Evolutionary conservation across 2,113 vertebrate genomes (phyloP).

Genomic region (Cottus gobio): DNA sequence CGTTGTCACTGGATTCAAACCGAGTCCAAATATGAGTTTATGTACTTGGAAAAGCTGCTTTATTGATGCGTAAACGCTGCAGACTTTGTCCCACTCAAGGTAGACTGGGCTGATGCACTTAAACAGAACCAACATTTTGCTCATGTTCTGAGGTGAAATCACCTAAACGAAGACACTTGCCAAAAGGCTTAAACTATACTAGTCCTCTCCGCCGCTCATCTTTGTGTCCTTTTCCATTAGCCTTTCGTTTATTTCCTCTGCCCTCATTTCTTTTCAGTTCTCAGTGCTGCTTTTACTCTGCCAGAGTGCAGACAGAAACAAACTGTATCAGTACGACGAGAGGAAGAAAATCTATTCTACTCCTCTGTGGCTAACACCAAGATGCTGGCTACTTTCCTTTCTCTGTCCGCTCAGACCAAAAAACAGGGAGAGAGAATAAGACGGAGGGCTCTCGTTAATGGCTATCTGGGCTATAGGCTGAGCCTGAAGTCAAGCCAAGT

Average conservation of each 20-base stretch:
- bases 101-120: conserved; percentile 28
- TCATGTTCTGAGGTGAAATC: conserved; percentile 10
- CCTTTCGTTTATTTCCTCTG: conserved; percentile 3
- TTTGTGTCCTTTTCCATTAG: not conserved
- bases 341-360: conserved; percentile 23
- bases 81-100: conserved; percentile 17
- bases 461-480: conserved; percentile 42
- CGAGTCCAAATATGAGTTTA: conserved; percentile 9
- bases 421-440: conserved; percentile 18
- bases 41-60: not conserved
- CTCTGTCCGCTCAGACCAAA: conserved; percentile 22
- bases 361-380: conserved; percentile 20
- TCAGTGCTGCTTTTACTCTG: conserved; percentile 64
- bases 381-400: conserved; percentile 2
- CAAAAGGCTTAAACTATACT: conserved; percentile 31
- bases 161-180: conserved; percentile 35
- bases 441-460: conserved; percentile 43
- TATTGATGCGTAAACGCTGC: not conserved
- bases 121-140: conserved; percentile 28
- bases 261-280: conserved; percentile 79
- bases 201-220: not conserved
- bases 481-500: conserved; percentile 45
- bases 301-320: conserved; percentile 26
- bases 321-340: conserved; percentile 22
- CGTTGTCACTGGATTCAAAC: conserved; percentile 7